These are phyloP conservation scores for Cheilosia vulpina DNA, from an alignment of 2,888 invertebrate genomes.

Conservation along the genomic window DNA sequence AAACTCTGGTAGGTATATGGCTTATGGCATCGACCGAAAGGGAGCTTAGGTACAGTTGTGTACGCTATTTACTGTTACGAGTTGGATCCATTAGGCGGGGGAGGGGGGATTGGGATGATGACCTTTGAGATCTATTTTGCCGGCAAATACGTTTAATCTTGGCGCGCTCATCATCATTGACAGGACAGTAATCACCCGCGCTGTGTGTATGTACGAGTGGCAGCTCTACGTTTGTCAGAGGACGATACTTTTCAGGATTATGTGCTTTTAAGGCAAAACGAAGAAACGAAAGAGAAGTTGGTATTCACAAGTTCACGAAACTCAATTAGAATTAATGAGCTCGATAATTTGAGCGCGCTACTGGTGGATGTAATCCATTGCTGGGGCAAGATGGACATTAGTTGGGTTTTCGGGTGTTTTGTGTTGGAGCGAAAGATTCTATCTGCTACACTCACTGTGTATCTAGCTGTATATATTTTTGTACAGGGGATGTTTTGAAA, in stretches of 20 bases:
- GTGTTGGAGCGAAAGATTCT: not conserved
- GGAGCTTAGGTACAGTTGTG: constrained; percentile 58
- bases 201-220: not conserved
- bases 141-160: constrained; percentile 47
- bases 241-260: not conserved
- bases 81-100: not conserved
- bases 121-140: constrained; percentile 19
- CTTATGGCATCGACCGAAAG: not conserved
- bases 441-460: not conserved
- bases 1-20: not conserved
- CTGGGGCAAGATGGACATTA: constrained; percentile 9
- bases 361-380: constrained; percentile 18
- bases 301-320: constrained; percentile 44
- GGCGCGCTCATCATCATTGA: constrained; percentile 39
- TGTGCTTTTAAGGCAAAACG: not conserved
- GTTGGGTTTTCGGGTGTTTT: not conserved
- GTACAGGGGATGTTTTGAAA: constrained; percentile 46
- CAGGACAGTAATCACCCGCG: constrained; percentile 5
- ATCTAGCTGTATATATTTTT: not conserved
- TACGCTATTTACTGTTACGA: constrained; percentile 29
- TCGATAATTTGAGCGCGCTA: constrained; percentile 14
- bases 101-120: not conserved
- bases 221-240: not conserved
- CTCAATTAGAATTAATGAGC: constrained; percentile 58
- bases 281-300: no score